These are phyloP conservation scores for Trichoplusia ni DNA, from an alignment of 1,140 invertebrate genomes.

Conservation along the genomic window DNA sequence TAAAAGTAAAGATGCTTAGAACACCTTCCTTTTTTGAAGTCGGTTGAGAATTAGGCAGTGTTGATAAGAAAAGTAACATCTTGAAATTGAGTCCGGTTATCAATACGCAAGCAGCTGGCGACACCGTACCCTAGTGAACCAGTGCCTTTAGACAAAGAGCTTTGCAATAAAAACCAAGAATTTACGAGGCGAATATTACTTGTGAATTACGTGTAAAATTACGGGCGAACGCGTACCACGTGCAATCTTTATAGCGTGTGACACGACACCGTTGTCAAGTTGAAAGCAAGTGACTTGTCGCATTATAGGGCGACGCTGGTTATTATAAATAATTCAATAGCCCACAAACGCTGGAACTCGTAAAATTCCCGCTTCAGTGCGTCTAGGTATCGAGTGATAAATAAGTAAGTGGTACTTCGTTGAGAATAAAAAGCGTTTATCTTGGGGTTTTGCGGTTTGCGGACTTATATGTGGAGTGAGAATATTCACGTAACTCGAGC, in stretches of 20 bases:
- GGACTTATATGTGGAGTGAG: too few species aligned
- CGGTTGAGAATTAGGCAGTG: too few species aligned
- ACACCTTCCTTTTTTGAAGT: too few species aligned
- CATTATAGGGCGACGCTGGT: conserved; percentile 8
- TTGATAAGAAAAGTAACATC: too few species aligned
- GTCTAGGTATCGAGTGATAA: conserved; percentile 4
- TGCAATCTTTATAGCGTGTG: conserved; percentile 3
- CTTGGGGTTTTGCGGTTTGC: too few species aligned
- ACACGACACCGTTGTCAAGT: conserved; percentile 14
- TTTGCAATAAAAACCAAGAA: not conserved
- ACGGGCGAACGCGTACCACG: not conserved
- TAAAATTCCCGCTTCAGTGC: conserved; percentile 12
- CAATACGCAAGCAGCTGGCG: too few species aligned
- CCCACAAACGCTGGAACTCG: conserved; percentile 13
- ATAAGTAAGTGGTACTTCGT: conserved; percentile 14
- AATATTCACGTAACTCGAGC: too few species aligned
- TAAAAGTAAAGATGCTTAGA: too few species aligned
- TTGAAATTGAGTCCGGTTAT: too few species aligned
- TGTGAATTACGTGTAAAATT: conserved; percentile 5
- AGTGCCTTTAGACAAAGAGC: too few species aligned
- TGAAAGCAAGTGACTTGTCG: conserved; percentile 26
- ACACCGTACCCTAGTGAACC: too few species aligned
- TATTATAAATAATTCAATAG: conserved; percentile 31
- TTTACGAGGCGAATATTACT: not conserved
- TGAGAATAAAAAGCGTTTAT: too few species aligned